Conservation (phyloP, 2,113 vertebrate genomes). For the Lepus europaeus region DNA sequence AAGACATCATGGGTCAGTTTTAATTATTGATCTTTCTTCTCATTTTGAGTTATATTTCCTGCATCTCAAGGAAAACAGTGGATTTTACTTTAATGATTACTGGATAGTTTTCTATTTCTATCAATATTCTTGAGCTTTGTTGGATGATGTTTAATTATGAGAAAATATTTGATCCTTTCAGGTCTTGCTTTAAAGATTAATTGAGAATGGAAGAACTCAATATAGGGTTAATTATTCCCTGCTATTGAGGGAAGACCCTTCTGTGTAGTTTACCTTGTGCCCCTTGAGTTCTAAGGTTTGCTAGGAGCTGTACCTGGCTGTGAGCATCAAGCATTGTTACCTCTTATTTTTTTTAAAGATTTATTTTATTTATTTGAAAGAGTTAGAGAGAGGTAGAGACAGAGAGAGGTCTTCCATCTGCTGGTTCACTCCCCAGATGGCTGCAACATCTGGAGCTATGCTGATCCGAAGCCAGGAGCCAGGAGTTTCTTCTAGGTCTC, state of each 20-base stretch:
- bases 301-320: neutral
- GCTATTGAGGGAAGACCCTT: neutral
- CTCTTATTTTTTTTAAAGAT: neutral
- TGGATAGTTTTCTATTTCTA: neutral
- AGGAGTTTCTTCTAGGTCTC: too few relatives aligned
- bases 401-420: too few relatives aligned
- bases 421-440: too few relatives aligned
- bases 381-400: too few relatives aligned
- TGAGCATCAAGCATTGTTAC: neutral
- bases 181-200: neutral
- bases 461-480: too few relatives aligned
- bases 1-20: neutral
- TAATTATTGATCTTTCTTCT: constrained; percentile 9
- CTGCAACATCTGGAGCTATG: too few relatives aligned
- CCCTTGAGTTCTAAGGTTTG: neutral
- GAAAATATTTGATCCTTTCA: neutral
- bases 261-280: neutral
- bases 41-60: neutral
- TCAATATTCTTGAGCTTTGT: neutral
- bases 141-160: neutral
- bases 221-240: neutral
- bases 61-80: neutral
- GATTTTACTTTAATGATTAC: neutral
- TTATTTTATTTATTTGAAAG: too few relatives aligned
- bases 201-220: neutral